Conservation (phyloP, 2,113 vertebrate species). For the Poicephalus meyeri region DNA sequence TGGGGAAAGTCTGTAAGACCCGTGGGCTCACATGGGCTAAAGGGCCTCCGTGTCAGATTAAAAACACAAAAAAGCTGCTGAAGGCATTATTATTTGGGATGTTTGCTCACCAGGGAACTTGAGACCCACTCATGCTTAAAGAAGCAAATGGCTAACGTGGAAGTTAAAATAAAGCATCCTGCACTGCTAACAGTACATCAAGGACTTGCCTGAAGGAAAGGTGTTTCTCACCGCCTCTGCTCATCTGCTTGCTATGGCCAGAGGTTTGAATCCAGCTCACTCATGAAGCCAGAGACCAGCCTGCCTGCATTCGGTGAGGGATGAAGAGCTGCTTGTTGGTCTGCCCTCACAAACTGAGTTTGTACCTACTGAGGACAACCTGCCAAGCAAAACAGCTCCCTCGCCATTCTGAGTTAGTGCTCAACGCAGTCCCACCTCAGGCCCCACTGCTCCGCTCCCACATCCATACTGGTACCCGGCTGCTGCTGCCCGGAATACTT, state of each 20-base stretch:
- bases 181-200: rapidly evolving
- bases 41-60: background rate
- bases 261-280: background rate
- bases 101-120: background rate
- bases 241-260: rapidly evolving
- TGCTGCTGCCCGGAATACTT: background rate
- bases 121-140: background rate
- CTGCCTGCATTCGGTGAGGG: rapidly evolving
- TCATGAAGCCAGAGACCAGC: background rate
- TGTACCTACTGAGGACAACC: background rate
- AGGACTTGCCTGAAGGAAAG: background rate
- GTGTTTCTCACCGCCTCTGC: background rate
- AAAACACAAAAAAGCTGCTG: background rate
- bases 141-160: background rate
- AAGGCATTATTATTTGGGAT: background rate
- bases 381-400: background rate
- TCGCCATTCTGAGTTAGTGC: background rate
- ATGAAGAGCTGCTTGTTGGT: background rate
- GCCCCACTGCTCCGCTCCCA: background rate
- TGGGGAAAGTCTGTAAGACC: background rate
- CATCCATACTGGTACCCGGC: rapidly evolving
- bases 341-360: background rate
- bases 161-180: background rate
- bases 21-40: background rate
- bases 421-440: background rate